A percentile compares a stretch with the other conserved stretches of the same genome.
Evolutionary conservation across 2,113 vertebrate genomes (phyloP).

Genomic region (Phalacrocorax aristotelis): DNA sequence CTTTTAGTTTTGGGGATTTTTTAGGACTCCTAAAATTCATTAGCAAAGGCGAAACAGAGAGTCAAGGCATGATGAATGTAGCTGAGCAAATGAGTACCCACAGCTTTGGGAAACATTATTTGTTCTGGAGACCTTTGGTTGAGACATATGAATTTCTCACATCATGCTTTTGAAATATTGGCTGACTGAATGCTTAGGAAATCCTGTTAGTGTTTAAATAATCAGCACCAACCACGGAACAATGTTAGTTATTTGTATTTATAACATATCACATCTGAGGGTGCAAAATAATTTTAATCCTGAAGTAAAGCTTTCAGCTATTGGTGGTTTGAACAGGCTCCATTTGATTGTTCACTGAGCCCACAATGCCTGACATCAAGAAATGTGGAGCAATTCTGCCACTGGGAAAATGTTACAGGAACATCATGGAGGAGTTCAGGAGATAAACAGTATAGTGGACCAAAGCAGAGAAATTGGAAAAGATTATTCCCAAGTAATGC

Average conservation of each 20-base stretch:
- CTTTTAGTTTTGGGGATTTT: neutral
- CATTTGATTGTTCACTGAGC: neutral
- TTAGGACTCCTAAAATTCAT: neutral
- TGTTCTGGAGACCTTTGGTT: neutral
- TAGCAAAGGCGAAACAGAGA: neutral
- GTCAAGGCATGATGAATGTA: neutral
- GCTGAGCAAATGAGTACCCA: neutral
- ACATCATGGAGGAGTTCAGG: neutral
- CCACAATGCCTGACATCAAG: neutral
- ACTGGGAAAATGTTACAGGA: fast-evolving
- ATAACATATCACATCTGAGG: neutral
- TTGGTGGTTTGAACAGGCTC: neutral
- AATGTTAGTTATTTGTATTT: neutral
- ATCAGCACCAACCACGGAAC: neutral
- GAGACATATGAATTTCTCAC: neutral
- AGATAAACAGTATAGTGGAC: neutral
- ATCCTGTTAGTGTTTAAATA: neutral
- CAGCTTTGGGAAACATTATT: neutral
- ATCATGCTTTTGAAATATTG: neutral
- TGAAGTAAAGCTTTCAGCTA: neutral
- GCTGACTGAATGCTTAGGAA: neutral
- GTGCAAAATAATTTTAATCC: neutral
- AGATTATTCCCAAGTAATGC: neutral
- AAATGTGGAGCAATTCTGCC: neutral
- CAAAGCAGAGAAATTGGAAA: neutral